phyloP scores from a whole-genome alignment of 1,140 invertebrate species.

The Drosophila neocordata region DNA sequence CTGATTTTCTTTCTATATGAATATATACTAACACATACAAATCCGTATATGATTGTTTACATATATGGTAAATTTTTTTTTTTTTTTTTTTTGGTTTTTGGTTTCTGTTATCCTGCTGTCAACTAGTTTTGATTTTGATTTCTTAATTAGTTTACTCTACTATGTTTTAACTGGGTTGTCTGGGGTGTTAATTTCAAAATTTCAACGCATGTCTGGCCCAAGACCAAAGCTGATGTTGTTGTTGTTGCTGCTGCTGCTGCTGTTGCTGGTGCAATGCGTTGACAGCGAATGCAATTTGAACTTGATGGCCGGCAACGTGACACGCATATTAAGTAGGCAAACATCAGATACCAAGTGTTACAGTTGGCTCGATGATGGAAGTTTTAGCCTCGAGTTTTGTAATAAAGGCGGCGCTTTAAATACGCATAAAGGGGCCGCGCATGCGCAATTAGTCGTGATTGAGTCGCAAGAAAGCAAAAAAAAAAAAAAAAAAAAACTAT shows the following conservation, averaged over 20 bases:
- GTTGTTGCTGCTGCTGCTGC: conserved; percentile 15
- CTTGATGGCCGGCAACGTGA: conserved; percentile 80
- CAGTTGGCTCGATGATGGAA: background rate
- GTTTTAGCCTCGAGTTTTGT: conserved; percentile 66
- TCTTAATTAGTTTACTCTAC: conserved; percentile 77
- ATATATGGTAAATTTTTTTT: too few species aligned
- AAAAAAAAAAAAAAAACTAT: conserved; percentile 31
- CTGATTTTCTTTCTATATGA: conserved; percentile 16
- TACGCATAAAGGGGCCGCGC: conserved; percentile 73
- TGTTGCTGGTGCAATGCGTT: conserved; percentile 64
- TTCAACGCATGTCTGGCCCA: conserved; percentile 64
- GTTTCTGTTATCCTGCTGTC: conserved; percentile 56
- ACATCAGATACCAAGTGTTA: conserved; percentile 23
- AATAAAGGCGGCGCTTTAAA: conserved; percentile 77
- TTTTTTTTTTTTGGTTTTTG: background rate
- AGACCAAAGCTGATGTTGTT: conserved; percentile 15
- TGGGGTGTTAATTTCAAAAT: conserved; percentile 78
- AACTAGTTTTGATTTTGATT: conserved; percentile 68
- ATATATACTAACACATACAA: background rate
- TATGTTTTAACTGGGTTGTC: conserved; percentile 22
- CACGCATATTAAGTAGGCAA: conserved; percentile 76
- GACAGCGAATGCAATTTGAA: conserved; percentile 82
- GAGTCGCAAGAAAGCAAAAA: conserved; percentile 64
- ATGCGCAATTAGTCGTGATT: conserved; percentile 81
- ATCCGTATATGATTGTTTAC: background rate